These are phyloP conservation scores for Sthenelais limicola DNA, from an alignment of 2,888 invertebrate species.

Conservation along the genomic window DNA sequence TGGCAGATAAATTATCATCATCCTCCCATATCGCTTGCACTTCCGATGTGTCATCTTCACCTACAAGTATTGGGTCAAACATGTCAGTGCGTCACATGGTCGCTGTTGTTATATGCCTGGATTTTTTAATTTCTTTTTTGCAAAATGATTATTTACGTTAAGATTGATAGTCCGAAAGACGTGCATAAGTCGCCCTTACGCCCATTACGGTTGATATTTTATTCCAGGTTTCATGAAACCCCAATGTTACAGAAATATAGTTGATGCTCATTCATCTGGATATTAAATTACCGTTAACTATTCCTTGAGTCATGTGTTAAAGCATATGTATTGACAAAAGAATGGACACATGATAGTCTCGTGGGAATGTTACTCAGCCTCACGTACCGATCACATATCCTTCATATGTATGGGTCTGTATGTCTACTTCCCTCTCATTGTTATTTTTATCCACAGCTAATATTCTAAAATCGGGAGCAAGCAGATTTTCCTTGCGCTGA, in stretches of 20 bases:
- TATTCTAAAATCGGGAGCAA: conserved; percentile 46
- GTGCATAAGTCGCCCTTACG: too few relatives aligned
- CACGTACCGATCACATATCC: conserved; percentile 37
- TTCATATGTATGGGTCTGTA: conserved; percentile 30
- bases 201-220: too few relatives aligned
- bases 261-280: too few relatives aligned
- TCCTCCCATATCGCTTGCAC: conserved; percentile 47
- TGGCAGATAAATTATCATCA: conserved; percentile 47
- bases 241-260: too few relatives aligned
- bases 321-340: too few relatives aligned
- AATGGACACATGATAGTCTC: too few relatives aligned
- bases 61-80: conserved; percentile 18
- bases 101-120: not conserved
- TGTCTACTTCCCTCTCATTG: conserved; percentile 38
- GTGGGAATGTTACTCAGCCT: not conserved
- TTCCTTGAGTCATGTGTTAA: too few relatives aligned
- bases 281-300: too few relatives aligned
- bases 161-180: too few relatives aligned
- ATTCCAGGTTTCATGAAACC: too few relatives aligned
- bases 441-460: conserved; percentile 43
- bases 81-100: not conserved
- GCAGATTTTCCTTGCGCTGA: conserved; percentile 35
- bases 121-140: too few relatives aligned
- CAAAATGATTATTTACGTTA: too few relatives aligned
- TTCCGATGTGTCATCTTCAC: conserved; percentile 42